Percentiles rank a stretch among this genome's conserved stretches.
Conservation (phyloP, 2,113 vertebrate genomes). For the Pomatostomus ruficeps region DNA sequence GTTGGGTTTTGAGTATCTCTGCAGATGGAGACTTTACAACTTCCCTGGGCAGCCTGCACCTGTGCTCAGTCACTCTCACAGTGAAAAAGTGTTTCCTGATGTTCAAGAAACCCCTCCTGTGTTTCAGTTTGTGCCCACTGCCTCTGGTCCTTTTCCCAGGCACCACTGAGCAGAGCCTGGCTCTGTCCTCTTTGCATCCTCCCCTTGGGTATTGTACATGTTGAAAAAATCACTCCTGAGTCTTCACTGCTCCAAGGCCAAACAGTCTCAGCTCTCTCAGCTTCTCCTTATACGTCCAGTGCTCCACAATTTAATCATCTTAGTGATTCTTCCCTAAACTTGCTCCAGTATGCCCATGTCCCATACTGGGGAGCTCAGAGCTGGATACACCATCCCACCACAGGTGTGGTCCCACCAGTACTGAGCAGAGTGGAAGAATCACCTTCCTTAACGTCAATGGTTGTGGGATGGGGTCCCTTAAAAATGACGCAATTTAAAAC, state of each 20-base stretch:
- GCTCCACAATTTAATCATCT: neutral
- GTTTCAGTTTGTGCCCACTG: neutral
- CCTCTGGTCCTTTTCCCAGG: neutral
- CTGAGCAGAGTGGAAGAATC: neutral
- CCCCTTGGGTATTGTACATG: accelerated
- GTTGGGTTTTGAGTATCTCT: neutral
- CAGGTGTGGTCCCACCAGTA: neutral
- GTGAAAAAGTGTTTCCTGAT: neutral
- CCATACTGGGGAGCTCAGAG: neutral
- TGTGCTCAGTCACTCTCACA: accelerated
- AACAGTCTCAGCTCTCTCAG: neutral
- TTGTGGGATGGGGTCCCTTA: neutral
- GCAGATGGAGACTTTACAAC: neutral
- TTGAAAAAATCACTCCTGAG: neutral
- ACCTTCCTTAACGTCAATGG: neutral
- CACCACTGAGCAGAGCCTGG: neutral
- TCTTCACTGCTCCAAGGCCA: neutral
- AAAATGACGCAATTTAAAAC: neutral
- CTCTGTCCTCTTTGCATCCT: neutral
- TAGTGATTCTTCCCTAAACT: neutral
- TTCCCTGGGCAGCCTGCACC: neutral
- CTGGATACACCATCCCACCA: neutral
- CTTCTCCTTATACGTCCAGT: neutral
- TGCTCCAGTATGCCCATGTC: neutral
- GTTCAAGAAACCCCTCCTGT: neutral